Evolutionary conservation across 2,888 invertebrate genomes (phyloP).

Genomic region (Leptogaster cylindrica): DNA sequence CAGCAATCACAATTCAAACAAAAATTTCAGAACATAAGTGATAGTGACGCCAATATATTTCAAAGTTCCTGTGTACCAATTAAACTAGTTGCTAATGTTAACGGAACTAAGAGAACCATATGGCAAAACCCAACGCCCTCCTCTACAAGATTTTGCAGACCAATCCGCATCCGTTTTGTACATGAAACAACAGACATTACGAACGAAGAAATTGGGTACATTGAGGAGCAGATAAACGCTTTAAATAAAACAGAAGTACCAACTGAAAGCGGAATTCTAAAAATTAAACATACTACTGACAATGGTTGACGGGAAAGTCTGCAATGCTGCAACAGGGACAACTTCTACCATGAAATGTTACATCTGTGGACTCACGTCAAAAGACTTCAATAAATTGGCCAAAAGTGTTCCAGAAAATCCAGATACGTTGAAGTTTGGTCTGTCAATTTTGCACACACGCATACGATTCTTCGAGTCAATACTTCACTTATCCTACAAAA

Average conservation of each 20-base stretch:
- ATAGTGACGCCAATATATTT: constrained; percentile 49
- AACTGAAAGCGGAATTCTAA: constrained; percentile 45
- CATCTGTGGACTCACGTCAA: constrained; percentile 54
- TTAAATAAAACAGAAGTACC: constrained; percentile 8
- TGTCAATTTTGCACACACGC: constrained; percentile 53
- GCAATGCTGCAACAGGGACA: constrained; percentile 54
- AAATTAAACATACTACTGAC: constrained; percentile 48
- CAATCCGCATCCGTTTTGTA: constrained; percentile 42
- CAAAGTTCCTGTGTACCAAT: constrained; percentile 44
- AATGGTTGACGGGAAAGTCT: constrained; percentile 55
- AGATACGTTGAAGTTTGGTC: constrained; percentile 50
- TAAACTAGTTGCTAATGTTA: constrained; percentile 36
- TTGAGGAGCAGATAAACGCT: constrained; percentile 43
- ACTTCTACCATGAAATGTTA: constrained; percentile 54
- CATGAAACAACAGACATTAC: constrained; percentile 48
- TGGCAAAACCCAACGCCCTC: constrained; percentile 48
- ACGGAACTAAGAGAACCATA: constrained; percentile 21
- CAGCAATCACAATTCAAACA: constrained; percentile 51
- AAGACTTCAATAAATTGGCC: constrained; percentile 53
- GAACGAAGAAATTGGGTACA: constrained; percentile 47
- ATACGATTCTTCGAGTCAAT: constrained; percentile 50
- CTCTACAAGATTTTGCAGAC: constrained; percentile 45
- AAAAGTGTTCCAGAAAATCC: constrained; percentile 44
- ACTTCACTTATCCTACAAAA: constrained; percentile 43
- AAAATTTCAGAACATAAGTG: constrained; percentile 43